phyloP scores from a whole-genome alignment of 1,140 invertebrate genomes.

The Ridgeia piscesae region DNA sequence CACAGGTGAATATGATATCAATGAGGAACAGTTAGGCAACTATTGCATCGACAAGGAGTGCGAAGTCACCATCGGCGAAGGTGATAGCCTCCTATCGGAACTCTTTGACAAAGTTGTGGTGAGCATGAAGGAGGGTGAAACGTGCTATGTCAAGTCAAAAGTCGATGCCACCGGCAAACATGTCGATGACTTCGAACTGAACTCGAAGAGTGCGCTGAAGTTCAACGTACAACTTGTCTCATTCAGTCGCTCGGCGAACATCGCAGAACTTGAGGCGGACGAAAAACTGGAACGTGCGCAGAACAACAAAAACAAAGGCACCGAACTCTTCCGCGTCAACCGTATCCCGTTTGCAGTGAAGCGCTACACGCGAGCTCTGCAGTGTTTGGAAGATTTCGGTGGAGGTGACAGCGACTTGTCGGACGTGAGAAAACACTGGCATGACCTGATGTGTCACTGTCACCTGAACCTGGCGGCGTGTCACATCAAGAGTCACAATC shows the following conservation, averaged over 20 bases:
- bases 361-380: constrained; percentile 37
- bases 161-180: constrained; percentile 15
- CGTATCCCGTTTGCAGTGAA: constrained; percentile 39
- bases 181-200: constrained; percentile 19
- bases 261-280: constrained; percentile 26
- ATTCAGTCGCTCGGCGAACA: constrained; percentile 32
- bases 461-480: constrained; percentile 47
- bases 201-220: constrained; percentile 22
- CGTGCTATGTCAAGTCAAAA: constrained; percentile 31
- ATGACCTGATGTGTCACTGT: constrained; percentile 35
- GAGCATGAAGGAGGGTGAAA: constrained; percentile 36
- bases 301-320: constrained; percentile 41
- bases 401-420: constrained; percentile 25
- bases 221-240: constrained; percentile 29
- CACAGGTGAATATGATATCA: constrained; percentile 13
- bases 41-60: constrained; percentile 23
- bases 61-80: constrained; percentile 35
- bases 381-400: constrained; percentile 36
- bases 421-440: constrained; percentile 22
- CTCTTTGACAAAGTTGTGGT: constrained; percentile 33
- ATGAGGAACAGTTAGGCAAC: constrained; percentile 21
- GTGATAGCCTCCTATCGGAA: constrained; percentile 29
- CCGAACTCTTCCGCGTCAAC: constrained; percentile 36
- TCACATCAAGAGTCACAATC: constrained; percentile 67
- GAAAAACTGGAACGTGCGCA: constrained; percentile 39